Percentiles rank a stretch among this genome's conserved stretches.
phyloP scores from a whole-genome alignment of 2,888 invertebrate species.

The Tinea trinotella region DNA sequence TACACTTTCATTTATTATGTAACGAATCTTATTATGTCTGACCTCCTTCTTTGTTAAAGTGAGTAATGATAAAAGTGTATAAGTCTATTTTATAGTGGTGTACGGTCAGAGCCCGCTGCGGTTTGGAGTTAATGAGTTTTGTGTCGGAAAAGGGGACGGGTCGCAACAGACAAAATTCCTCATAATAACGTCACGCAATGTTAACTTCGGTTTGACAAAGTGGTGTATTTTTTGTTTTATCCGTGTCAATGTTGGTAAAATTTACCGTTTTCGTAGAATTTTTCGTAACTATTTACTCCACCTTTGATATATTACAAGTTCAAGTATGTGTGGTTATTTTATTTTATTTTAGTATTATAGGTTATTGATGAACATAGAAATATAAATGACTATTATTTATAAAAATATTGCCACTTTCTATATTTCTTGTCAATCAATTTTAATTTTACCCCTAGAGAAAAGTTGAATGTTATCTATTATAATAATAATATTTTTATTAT shows the following conservation, averaged over 20 bases:
- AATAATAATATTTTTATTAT: no score
- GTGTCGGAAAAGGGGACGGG: slow-evolving; percentile 1
- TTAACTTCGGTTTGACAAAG: neutral
- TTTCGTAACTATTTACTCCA: no score
- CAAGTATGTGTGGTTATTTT: no score
- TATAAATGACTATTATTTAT: no score
- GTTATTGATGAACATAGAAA: no score
- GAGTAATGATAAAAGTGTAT: neutral
- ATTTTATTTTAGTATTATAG: no score
- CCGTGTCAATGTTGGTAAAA: neutral
- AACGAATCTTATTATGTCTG: neutral
- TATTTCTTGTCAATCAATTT: no score
- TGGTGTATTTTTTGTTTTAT: neutral
- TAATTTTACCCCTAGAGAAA: no score
- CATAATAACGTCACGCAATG: slow-evolving; percentile 12
- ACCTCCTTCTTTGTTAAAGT: neutral
- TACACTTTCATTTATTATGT: neutral
- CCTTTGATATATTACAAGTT: no score
- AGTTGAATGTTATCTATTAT: no score
- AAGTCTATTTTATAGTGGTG: neutral
- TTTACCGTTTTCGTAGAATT: neutral
- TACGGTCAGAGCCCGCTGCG: neutral
- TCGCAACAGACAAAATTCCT: neutral
- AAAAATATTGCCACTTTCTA: no score
- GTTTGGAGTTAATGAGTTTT: slow-evolving; percentile 7